Base-by-base conservation (phyloP, 2,888 invertebrate genomes). In the Steinernema carpocapsae region DNA sequence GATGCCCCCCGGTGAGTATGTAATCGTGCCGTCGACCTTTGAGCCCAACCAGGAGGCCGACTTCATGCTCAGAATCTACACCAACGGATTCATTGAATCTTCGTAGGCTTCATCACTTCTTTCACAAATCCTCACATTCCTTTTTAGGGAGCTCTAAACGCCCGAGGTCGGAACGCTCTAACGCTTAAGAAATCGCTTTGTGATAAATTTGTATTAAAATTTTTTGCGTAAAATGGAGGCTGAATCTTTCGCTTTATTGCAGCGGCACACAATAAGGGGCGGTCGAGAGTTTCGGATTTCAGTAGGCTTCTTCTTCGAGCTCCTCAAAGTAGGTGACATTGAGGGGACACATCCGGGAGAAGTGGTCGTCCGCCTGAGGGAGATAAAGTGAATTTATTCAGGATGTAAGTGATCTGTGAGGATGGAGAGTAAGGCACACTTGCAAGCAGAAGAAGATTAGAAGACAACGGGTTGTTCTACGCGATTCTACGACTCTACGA, bases 1-100 rank as follows among this genome's bases (percentile, higher is more conserved):
- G 88, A 90, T 97, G 73, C 93, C 93, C 0, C 95, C 95, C 0
- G 97, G 97, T 32, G 91, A 92, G 17, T 99, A 99, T 89, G 93
- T 94, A 84, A 94, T 99, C 83, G 92, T 97, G 73, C 97, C 97
- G 1, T 95, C 95, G 76, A 96, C 97, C 0, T 97, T 95, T 89
- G 95, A 97, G 79, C 94, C 96, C 0, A 92, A 95, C 81, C 94
- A 95, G 87, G 95, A 96, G 86, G 97, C 95, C 42, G 95, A 97
- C 88, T 99, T 97, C 88, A 90, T 97, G 77, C 90, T 99, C 73
- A 91, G 97, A 83, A 93, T 97, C 78, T 99, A 95, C 92, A 94
- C 95, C 43, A 97, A 97, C 89, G 86, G 86, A 74, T 83, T 84
- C 73, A 85, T 86, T 71, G 85, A 87, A 78, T 83, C 84, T 46